These are phyloP conservation scores for Apis mellifera DNA, from an alignment of 1,140 invertebrate species.

Conservation along the genomic window DNA sequence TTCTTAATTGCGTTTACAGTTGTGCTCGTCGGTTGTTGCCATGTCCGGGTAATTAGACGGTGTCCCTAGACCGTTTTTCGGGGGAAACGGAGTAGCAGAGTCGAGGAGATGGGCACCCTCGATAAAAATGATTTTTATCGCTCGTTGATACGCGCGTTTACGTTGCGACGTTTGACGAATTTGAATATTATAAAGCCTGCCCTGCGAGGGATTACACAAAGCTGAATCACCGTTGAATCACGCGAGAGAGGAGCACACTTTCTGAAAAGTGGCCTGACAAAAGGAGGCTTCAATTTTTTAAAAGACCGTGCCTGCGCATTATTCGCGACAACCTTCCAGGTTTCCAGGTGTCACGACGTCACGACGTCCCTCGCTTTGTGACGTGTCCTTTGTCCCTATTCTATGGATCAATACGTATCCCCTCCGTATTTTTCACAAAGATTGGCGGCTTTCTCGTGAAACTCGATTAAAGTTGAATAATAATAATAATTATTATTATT, in stretches of 20 bases:
- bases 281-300: background rate
- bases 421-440: background rate
- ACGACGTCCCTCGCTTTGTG: background rate
- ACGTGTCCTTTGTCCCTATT: background rate
- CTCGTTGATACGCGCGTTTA: background rate
- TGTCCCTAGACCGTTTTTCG: too few species aligned
- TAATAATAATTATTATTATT: too few species aligned
- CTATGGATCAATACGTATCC: background rate
- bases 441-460: background rate
- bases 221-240: background rate
- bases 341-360: slow-evolving; percentile 3
- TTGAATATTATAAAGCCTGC: background rate
- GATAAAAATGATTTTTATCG: too few species aligned
- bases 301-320: background rate
- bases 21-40: background rate
- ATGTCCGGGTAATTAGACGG: background rate
- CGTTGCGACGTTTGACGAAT: too few species aligned
- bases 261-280: background rate
- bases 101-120: too few species aligned
- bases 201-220: background rate
- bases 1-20: slow-evolving; percentile 13
- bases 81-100: background rate
- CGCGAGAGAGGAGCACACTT: background rate
- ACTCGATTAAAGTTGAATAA: background rate
- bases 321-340: slow-evolving; percentile 1